Percentiles rank a stretch among this genome's conserved stretches.
Conservation (phyloP, 1,140 invertebrate species). For the Aphaenogaster floridana region DNA sequence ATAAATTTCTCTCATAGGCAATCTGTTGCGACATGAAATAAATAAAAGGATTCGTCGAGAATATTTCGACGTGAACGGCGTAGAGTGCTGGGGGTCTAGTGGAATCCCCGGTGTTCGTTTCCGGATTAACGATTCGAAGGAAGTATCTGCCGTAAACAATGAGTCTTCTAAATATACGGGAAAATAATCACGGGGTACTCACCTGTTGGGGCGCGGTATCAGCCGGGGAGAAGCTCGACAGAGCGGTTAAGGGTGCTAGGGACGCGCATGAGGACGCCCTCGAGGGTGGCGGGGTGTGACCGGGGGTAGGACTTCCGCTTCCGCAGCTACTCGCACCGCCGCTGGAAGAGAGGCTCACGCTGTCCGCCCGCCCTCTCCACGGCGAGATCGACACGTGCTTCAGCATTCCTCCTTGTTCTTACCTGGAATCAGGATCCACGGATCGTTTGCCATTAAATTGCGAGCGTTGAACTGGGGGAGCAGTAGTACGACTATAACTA, state of each 20-base stretch:
- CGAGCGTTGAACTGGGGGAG: not conserved
- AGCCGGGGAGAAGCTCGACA: slow-evolving; percentile 84
- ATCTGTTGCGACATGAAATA: not conserved
- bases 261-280: slow-evolving; percentile 85
- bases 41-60: not conserved
- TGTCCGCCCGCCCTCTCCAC: slow-evolving; percentile 93
- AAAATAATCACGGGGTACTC: slow-evolving; percentile 55
- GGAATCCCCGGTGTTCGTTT: not conserved
- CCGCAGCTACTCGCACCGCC: slow-evolving; percentile 90
- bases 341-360: slow-evolving; percentile 92
- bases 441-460: slow-evolving; percentile 32
- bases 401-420: slow-evolving; percentile 89
- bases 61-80: not conserved
- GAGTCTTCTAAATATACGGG: not conserved
- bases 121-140: not conserved
- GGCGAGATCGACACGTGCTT: slow-evolving; percentile 96
- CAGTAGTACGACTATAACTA: not conserved
- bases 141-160: not conserved
- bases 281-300: slow-evolving; percentile 85
- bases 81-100: not conserved
- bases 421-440: slow-evolving; percentile 57
- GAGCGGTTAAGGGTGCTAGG: slow-evolving; percentile 82
- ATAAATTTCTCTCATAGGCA: not conserved
- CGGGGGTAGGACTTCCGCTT: slow-evolving; percentile 85
- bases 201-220: slow-evolving; percentile 83